These are phyloP conservation scores for Diorhabda carinulata DNA, from an alignment of 1,140 invertebrate genomes.

Conservation along the genomic window DNA sequence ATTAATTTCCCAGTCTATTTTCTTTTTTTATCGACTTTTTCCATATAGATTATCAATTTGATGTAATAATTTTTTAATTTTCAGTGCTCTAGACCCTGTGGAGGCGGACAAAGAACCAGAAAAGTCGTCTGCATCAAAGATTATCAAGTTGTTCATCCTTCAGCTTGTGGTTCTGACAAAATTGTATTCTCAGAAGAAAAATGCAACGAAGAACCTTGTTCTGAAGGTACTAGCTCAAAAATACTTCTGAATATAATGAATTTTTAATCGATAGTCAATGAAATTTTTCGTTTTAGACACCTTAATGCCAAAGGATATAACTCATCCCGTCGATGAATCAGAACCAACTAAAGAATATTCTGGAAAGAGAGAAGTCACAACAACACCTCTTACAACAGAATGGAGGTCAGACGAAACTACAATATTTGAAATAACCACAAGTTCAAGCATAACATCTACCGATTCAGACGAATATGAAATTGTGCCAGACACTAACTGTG, in stretches of 20 bases:
- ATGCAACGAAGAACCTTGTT: conserved; percentile 73
- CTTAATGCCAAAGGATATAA: conserved; percentile 57
- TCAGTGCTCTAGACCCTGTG: conserved; percentile 77
- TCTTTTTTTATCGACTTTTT: background rate
- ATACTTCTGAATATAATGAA: too few species aligned
- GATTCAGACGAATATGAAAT: conserved; percentile 51
- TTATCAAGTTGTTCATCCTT: conserved; percentile 55
- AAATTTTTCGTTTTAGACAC: conserved; percentile 27
- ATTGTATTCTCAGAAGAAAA: conserved; percentile 64
- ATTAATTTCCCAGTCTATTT: background rate
- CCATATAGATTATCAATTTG: background rate
- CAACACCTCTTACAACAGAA: conserved; percentile 9
- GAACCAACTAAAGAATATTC: conserved; percentile 11
- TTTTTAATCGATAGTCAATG: background rate
- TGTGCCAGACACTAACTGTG: conserved; percentile 55
- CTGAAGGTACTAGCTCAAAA: conserved; percentile 51
- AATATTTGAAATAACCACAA: conserved; percentile 16
- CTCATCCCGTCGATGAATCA: conserved; percentile 51
- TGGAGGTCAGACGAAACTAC: conserved; percentile 12
- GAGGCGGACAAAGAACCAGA: conserved; percentile 69
- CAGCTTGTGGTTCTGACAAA: conserved; percentile 61
- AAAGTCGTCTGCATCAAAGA: conserved; percentile 77
- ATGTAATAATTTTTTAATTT: conserved; percentile 8
- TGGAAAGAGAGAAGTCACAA: background rate
- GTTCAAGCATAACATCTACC: conserved; percentile 6